Percentiles rank a stretch among this genome's conserved stretches.
These are phyloP conservation scores for Etheostoma cragini DNA, from an alignment of 2,113 vertebrate species.

Conservation along the genomic window DNA sequence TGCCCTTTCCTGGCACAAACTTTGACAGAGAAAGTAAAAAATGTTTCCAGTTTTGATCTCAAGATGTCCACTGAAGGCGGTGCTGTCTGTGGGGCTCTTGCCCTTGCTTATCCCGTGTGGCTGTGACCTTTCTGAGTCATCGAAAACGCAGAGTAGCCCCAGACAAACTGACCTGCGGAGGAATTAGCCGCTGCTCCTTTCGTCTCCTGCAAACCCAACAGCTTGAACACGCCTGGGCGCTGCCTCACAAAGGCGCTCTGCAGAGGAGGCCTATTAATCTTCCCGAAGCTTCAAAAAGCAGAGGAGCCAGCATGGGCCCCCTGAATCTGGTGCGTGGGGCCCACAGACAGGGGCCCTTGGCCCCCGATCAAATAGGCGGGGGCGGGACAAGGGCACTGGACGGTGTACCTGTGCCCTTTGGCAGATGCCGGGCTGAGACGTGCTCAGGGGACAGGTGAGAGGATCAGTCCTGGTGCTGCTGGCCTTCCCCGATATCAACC, in stretches of 20 bases:
- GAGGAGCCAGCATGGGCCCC: slow-evolving; percentile 66
- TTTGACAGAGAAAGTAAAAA: neutral
- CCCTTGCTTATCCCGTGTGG: slow-evolving; percentile 42
- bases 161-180: slow-evolving; percentile 77
- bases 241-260: slow-evolving; percentile 79
- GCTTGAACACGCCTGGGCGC: slow-evolving; percentile 84
- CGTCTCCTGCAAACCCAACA: slow-evolving; percentile 78
- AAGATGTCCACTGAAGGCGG: neutral
- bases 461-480: slow-evolving; percentile 61
- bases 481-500: slow-evolving; percentile 68
- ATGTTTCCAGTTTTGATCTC: neutral
- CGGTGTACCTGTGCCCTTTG: slow-evolving; percentile 77
- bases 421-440: slow-evolving; percentile 77
- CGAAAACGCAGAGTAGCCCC: slow-evolving; percentile 74
- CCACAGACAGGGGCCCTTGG: slow-evolving; percentile 75
- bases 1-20: neutral
- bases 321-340: slow-evolving; percentile 71
- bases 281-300: slow-evolving; percentile 78
- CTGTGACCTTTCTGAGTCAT: slow-evolving; percentile 80
- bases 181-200: slow-evolving; percentile 82
- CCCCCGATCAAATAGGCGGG: slow-evolving; percentile 78
- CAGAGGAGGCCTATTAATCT: slow-evolving; percentile 83
- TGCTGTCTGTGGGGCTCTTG: slow-evolving; percentile 12
- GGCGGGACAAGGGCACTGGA: slow-evolving; percentile 72
- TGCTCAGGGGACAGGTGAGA: slow-evolving; percentile 62